These are phyloP conservation scores for Lapara coniferarum DNA, from an alignment of 2,888 invertebrate genomes.

Conservation along the genomic window DNA sequence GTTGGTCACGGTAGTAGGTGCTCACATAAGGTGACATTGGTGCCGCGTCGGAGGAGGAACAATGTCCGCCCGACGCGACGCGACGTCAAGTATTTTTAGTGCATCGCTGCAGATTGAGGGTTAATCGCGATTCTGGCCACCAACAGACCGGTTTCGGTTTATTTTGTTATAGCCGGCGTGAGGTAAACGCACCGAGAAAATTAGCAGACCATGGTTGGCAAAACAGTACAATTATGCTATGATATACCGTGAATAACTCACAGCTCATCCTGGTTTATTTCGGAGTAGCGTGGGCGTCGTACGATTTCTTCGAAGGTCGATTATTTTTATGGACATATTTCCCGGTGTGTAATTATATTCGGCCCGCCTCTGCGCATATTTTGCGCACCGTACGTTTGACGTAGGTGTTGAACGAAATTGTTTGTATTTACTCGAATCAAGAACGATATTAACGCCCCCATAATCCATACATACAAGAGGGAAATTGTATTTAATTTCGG, in stretches of 20 bases:
- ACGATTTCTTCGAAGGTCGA: slow-evolving; percentile 47
- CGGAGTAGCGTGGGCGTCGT: slow-evolving; percentile 45
- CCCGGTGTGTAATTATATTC: slow-evolving; percentile 46
- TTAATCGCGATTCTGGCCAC: slow-evolving; percentile 74
- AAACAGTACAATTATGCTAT: slow-evolving; percentile 29
- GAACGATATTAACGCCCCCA: neutral
- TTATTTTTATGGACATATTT: slow-evolving; percentile 52
- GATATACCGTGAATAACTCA: slow-evolving; percentile 35
- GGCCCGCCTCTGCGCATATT: slow-evolving; percentile 56
- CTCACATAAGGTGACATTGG: slow-evolving; percentile 35
- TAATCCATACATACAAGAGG: neutral
- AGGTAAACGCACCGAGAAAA: slow-evolving; percentile 50
- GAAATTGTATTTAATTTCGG: slow-evolving; percentile 6
- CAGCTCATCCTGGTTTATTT: slow-evolving; percentile 43
- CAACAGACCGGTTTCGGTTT: slow-evolving; percentile 68
- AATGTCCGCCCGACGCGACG: slow-evolving; percentile 29
- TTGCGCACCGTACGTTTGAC: slow-evolving; percentile 49
- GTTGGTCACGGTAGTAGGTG: slow-evolving; percentile 34
- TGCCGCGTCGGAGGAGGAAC: slow-evolving; percentile 32
- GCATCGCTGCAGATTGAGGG: slow-evolving; percentile 64
- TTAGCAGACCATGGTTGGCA: slow-evolving; percentile 13
- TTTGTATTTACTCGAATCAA: slow-evolving; percentile 42
- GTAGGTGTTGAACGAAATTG: slow-evolving; percentile 52
- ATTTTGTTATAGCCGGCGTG: slow-evolving; percentile 54
- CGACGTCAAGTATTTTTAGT: slow-evolving; percentile 61